Percentiles rank a stretch among this genome's conserved stretches.
These are phyloP conservation scores for Strigops habroptila DNA, from an alignment of 2,113 vertebrate species.

Conservation along the genomic window DNA sequence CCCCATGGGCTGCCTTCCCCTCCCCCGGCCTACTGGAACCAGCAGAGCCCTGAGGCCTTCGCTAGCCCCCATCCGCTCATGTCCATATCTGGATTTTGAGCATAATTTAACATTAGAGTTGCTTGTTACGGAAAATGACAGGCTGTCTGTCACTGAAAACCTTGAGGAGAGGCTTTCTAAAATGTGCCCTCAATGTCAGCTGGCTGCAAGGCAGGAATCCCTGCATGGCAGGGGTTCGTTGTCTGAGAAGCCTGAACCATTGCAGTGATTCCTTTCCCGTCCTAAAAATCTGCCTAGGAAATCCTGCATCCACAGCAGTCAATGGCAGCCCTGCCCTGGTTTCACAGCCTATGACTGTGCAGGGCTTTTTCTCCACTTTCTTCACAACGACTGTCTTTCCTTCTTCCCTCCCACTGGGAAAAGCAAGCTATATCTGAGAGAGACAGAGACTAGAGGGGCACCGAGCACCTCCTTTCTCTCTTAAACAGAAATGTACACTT, in stretches of 20 bases:
- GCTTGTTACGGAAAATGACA: neutral
- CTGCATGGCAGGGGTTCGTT: rapidly evolving
- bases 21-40: neutral
- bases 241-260: neutral
- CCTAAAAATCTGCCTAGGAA: neutral
- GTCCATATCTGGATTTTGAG: neutral
- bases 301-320: neutral
- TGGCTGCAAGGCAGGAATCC: neutral
- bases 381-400: neutral
- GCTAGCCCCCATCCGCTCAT: rapidly evolving
- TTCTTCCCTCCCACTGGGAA: neutral
- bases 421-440: neutral
- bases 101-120: neutral
- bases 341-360: neutral
- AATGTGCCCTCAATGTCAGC: neutral
- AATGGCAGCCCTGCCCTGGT: neutral
- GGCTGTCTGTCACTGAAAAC: neutral
- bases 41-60: neutral
- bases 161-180: neutral
- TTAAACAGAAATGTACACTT: constrained; percentile 41
- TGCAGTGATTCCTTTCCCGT: neutral
- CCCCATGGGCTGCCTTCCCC: neutral
- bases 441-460: neutral
- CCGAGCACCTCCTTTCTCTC: constrained; percentile 4
- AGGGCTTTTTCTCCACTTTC: neutral